Conservation (phyloP, 1,140 invertebrate species). For the Lordiphosa stackelbergi region DNA sequence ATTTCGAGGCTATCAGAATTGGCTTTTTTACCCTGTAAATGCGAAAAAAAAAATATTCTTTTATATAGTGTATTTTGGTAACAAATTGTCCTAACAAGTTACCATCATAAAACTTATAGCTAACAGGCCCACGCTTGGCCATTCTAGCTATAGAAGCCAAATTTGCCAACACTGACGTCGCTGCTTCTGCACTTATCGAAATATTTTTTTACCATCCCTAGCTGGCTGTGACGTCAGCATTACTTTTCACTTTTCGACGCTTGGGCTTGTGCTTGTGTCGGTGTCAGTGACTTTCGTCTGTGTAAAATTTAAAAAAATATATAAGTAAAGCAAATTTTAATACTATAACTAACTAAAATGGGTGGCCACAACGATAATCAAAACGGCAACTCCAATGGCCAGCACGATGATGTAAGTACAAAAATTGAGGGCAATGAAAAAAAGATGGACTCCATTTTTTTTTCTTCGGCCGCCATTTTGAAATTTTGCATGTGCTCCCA, state of each 20-base stretch:
- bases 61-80: no score
- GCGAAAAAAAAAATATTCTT: no score
- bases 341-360: constrained; percentile 23
- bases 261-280: not conserved
- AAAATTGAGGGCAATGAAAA: constrained; percentile 10
- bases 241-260: constrained; percentile 9
- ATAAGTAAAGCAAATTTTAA: not conserved
- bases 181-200: not conserved
- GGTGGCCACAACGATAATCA: constrained; percentile 64
- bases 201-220: not conserved
- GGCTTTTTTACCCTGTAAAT: no score
- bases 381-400: constrained; percentile 68
- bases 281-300: constrained; percentile 4
- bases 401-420: constrained; percentile 72
- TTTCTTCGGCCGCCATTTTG: constrained; percentile 67
- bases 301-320: constrained; percentile 7
- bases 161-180: no score
- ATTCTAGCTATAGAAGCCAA: no score
- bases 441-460: not conserved
- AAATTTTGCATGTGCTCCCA: constrained; percentile 57
- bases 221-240: not conserved
- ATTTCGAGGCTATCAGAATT: no score
- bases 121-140: no score
- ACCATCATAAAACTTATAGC: no score
- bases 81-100: no score